These are phyloP conservation scores for Tauraco erythrolophus DNA, from an alignment of 2,113 vertebrate genomes.

Conservation along the genomic window DNA sequence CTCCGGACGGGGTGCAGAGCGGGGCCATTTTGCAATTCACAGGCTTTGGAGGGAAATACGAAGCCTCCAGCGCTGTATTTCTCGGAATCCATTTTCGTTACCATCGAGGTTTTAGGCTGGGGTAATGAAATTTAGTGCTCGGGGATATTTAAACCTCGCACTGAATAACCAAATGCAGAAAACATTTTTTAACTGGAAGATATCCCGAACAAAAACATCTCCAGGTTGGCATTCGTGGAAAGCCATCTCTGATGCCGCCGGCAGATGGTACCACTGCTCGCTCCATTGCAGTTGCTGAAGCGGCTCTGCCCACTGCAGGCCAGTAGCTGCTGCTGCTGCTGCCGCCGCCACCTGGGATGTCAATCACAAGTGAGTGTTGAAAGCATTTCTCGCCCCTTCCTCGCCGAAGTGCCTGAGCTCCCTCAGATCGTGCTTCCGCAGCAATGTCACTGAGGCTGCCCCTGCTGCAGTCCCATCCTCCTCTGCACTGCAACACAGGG, in stretches of 20 bases:
- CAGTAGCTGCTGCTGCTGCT: too few relatives aligned
- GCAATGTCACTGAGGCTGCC: too few relatives aligned
- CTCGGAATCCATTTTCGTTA: fast-evolving
- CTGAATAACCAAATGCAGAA: not conserved
- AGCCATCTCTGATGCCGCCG: not conserved
- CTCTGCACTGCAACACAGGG: not conserved
- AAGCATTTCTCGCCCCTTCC: not conserved
- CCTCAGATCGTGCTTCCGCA: fast-evolving
- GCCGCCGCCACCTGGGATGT: not conserved
- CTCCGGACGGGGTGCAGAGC: too few relatives aligned
- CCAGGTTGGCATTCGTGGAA: fast-evolving
- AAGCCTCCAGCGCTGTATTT: fast-evolving
- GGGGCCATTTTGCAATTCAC: fast-evolving
- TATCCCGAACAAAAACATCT: fast-evolving
- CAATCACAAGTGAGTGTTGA: too few relatives aligned
- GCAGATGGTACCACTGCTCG: not conserved
- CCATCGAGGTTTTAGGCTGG: not conserved
- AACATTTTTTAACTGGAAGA: too few relatives aligned
- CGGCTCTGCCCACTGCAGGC: not conserved
- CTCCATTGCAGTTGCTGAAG: too few relatives aligned
- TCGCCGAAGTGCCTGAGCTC: too few relatives aligned
- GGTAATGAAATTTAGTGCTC: fast-evolving
- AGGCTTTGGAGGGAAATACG: fast-evolving
- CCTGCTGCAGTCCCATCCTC: not conserved
- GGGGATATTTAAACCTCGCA: not conserved